Conservation (phyloP, 2,888 invertebrate genomes). For the Rhingia campestris region DNA sequence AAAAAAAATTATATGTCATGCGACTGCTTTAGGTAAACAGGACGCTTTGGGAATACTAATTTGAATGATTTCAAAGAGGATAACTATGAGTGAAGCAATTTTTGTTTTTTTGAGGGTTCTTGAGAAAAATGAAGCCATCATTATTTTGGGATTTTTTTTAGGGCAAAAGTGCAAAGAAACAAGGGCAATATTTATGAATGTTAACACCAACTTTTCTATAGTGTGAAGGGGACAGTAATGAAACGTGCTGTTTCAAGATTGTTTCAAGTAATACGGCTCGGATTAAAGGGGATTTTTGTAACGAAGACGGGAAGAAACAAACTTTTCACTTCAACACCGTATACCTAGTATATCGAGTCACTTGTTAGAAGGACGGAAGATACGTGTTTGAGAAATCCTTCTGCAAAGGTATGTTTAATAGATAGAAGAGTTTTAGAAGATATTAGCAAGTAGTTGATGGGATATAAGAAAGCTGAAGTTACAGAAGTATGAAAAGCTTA, state of each 20-base stretch:
- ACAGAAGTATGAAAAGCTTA: no score
- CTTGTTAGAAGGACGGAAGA: no score
- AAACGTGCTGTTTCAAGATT: neutral
- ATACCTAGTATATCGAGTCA: no score
- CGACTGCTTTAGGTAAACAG: conserved; percentile 20
- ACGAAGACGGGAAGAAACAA: no score
- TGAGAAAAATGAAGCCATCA: neutral
- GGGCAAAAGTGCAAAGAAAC: conserved; percentile 7
- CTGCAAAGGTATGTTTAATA: no score
- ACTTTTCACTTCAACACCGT: no score
- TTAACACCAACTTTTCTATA: conserved; percentile 3
- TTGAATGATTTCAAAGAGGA: neutral
- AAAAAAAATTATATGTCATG: neutral
- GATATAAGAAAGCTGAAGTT: no score
- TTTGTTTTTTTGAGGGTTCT: neutral
- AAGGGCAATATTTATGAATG: neutral
- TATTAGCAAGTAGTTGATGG: no score
- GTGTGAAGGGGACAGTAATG: neutral
- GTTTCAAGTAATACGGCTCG: no score
- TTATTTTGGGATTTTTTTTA: neutral
- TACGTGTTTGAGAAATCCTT: no score
- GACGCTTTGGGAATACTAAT: conserved; percentile 59
- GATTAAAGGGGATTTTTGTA: no score
- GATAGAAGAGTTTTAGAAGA: no score
- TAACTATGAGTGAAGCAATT: conserved; percentile 25